These are phyloP conservation scores for Gobiocypris rarus DNA, from an alignment of 2,113 vertebrate species.

Conservation along the genomic window DNA sequence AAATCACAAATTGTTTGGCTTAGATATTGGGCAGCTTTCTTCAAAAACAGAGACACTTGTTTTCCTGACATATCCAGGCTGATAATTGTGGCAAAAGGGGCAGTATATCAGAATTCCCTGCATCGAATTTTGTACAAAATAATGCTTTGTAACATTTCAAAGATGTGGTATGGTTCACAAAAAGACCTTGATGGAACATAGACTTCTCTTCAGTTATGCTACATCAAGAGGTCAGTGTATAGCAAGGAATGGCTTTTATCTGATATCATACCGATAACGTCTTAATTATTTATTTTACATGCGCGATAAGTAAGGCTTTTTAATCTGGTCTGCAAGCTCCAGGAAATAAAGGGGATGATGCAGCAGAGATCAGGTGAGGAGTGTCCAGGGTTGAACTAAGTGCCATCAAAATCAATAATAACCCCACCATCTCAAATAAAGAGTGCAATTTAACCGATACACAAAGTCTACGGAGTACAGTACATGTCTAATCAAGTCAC, in stretches of 20 bases:
- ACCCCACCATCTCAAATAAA: slow-evolving; percentile 50
- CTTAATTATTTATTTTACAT: slow-evolving; percentile 67
- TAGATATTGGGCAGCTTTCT: slow-evolving; percentile 30
- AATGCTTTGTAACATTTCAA: slow-evolving; percentile 13
- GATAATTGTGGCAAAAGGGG: slow-evolving; percentile 9
- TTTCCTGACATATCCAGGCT: neutral
- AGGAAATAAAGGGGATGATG: slow-evolving; percentile 58
- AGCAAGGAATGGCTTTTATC: slow-evolving; percentile 68
- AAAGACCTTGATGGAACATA: slow-evolving; percentile 1
- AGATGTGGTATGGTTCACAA: slow-evolving; percentile 27
- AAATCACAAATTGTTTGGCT: slow-evolving; percentile 1
- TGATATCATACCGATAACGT: slow-evolving; percentile 62
- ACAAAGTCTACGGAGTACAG: slow-evolving; percentile 15
- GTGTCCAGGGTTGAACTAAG: slow-evolving; percentile 30
- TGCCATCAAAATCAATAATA: slow-evolving; percentile 58
- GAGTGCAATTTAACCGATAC: neutral
- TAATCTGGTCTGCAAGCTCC: slow-evolving; percentile 68
- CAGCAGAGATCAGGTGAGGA: slow-evolving; percentile 31
- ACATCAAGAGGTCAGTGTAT: slow-evolving; percentile 57
- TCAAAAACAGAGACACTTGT: neutral
- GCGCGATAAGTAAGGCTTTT: slow-evolving; percentile 74
- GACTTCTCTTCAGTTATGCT: slow-evolving; percentile 1
- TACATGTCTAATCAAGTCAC: slow-evolving; percentile 38
- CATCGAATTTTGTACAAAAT: neutral
- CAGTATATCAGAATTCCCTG: slow-evolving; percentile 19